Evolutionary conservation across 2,888 invertebrate genomes (phyloP), one percentile per base, ranked within the genome.

Genomic region (Dioctria linearis): DNA sequence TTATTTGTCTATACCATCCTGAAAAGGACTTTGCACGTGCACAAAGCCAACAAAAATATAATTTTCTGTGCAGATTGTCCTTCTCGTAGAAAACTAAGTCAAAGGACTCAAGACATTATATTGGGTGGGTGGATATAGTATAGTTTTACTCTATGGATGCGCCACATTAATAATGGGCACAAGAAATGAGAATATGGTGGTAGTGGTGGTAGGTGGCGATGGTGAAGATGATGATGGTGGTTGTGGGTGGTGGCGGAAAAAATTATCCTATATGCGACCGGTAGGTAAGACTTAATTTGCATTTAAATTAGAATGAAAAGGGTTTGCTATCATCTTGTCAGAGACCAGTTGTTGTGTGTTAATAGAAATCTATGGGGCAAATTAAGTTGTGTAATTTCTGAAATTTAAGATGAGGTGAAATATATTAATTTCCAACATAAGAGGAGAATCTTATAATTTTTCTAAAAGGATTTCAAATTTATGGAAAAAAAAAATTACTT

Each of bases 241-340:
- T 25, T 25, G 25, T 25, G 25, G 25, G 25, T 25, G 25, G 25
- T 25, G 25, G 25, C 2, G 25, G 25, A 25, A 69, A 69, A 69
- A 69, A 69, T 69, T 69, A 69, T 49, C 69, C n/a, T 46, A 43
- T 42, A 37, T 43, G 69, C 51, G 37, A 25, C 25, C 25, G 25
- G 25, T 25, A 25, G 25, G 51, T 51, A 51, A 39, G 51, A 69
- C 54, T 54, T 69, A 69, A 69, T 69, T 69, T 69, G 69, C 69
- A 69, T 69, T 51, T 69, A 69, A 69, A 69, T 69, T 69, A 69
- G 69, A 69, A 51, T 69, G 49, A 69, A 42, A 51, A 69, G 69
- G 54, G 54, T 54, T 1, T 54, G 54, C 11, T 54, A 25, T 42
- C 65, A 65, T 49, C 37, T 11, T 51, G 69, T 69, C 69, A 69